phyloP scores from a whole-genome alignment of 1,140 invertebrate species.

The Leptinotarsa defecta region DNA sequence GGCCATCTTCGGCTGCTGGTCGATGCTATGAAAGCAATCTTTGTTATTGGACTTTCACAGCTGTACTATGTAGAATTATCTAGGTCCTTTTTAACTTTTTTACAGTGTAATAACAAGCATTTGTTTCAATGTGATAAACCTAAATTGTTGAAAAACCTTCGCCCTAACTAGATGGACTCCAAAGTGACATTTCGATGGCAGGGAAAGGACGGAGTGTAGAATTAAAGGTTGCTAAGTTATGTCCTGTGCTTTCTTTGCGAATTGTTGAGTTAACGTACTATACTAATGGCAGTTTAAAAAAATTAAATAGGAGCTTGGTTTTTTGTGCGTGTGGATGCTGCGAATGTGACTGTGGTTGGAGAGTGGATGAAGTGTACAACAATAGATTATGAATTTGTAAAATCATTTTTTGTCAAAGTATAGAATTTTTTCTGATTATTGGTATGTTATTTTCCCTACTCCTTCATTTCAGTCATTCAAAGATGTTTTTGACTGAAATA shows the following conservation, averaged over 20 bases:
- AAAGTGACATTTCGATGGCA: no score
- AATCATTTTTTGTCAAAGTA: conserved; percentile 62
- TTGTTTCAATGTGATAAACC: conserved; percentile 3
- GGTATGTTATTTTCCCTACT: neutral
- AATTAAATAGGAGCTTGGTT: conserved; percentile 42
- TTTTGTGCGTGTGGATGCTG: conserved; percentile 35
- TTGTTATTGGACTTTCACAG: neutral
- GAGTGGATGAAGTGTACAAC: conserved; percentile 50
- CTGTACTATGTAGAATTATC: conserved; percentile 6
- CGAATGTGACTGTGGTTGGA: conserved; percentile 41
- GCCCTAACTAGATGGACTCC: neutral
- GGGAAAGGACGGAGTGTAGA: neutral
- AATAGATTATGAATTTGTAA: conserved; percentile 60
- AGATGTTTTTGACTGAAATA: no score
- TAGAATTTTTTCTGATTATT: conserved; percentile 57
- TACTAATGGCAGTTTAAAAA: conserved; percentile 49
- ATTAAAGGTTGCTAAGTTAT: neutral
- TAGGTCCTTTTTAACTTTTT: conserved; percentile 6
- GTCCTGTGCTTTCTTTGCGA: conserved; percentile 45
- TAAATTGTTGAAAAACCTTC: neutral
- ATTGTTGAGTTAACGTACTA: conserved; percentile 48
- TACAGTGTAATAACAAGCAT: conserved; percentile 1
- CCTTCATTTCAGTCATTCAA: no score
- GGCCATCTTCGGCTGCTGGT: no score
- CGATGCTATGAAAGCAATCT: neutral